Evolutionary conservation across 2,888 invertebrate genomes (phyloP).

Genomic region (Epirrhoe tristata): DNA sequence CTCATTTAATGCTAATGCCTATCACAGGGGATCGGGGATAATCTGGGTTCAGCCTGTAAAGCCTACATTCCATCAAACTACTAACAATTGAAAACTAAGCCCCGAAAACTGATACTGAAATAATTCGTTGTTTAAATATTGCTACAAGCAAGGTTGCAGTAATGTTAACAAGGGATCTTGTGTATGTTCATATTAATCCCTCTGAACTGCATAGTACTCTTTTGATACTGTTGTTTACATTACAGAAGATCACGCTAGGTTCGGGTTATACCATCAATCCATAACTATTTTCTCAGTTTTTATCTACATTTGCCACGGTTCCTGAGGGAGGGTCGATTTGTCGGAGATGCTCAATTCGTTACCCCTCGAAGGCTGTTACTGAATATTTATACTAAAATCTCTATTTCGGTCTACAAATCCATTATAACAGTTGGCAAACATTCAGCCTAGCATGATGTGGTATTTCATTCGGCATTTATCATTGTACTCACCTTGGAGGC

Average conservation of each 20-base stretch:
- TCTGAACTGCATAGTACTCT: background rate
- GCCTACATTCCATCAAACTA: conserved; percentile 12
- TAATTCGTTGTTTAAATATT: background rate
- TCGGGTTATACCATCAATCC: background rate
- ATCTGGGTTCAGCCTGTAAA: background rate
- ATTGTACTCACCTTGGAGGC: conserved; percentile 38
- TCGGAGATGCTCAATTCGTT: conserved; percentile 3
- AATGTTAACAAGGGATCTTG: background rate
- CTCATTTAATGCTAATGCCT: background rate
- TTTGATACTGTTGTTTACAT: background rate
- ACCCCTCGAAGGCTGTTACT: background rate
- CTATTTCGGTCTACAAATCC: conserved; percentile 3
- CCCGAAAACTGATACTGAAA: background rate
- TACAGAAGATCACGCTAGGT: background rate
- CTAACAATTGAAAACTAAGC: conserved; percentile 13
- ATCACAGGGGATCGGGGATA: conserved; percentile 11
- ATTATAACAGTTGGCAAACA: conserved; percentile 23
- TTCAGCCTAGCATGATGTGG: conserved; percentile 31
- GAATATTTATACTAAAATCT: conserved; percentile 7
- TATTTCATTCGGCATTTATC: conserved; percentile 39
- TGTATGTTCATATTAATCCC: background rate
- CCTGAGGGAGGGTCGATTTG: background rate
- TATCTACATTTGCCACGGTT: background rate
- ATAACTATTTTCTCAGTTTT: conserved; percentile 1
- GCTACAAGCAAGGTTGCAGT: background rate